phyloP scores from a whole-genome alignment of 2,888 invertebrate genomes.

The Zygothrica quintamaculata region DNA sequence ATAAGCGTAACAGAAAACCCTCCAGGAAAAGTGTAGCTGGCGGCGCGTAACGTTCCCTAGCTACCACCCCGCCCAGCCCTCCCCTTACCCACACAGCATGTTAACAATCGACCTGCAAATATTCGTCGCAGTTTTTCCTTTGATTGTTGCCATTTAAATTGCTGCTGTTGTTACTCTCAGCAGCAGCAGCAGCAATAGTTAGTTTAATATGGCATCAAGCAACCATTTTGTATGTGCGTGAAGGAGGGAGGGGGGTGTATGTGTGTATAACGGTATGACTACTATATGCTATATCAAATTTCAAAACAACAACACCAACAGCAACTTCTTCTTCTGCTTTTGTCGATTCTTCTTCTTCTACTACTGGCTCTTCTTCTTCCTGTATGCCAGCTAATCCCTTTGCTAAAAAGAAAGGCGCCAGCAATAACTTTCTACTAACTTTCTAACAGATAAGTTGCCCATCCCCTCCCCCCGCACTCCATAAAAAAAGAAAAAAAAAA shows the following conservation, averaged over 20 bases:
- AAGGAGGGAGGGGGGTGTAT: no score
- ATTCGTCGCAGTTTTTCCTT: conserved; percentile 56
- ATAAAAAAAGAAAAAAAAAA: conserved; percentile 42
- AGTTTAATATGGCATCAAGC: conserved; percentile 30
- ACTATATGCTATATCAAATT: no score
- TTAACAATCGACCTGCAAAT: no score
- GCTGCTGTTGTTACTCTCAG: conserved; percentile 17
- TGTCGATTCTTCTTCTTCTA: no score
- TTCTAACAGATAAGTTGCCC: no score
- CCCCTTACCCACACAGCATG: conserved; percentile 9
- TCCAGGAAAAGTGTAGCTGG: conserved; percentile 53
- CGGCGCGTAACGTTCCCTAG: conserved; percentile 35
- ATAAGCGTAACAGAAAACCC: conserved; percentile 83
- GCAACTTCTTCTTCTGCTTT: no score
- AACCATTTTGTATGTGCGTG: conserved; percentile 36
- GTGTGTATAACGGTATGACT: no score
- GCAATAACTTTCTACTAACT: neutral
- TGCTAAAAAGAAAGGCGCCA: neutral
- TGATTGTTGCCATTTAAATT: conserved; percentile 62
- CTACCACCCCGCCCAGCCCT: neutral
- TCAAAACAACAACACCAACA: no score
- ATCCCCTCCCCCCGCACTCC: neutral
- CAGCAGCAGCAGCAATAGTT: conserved; percentile 35
- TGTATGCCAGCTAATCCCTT: neutral
- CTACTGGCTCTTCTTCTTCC: no score